phyloP scores from a whole-genome alignment of 2,888 invertebrate species.

The Actias luna region DNA sequence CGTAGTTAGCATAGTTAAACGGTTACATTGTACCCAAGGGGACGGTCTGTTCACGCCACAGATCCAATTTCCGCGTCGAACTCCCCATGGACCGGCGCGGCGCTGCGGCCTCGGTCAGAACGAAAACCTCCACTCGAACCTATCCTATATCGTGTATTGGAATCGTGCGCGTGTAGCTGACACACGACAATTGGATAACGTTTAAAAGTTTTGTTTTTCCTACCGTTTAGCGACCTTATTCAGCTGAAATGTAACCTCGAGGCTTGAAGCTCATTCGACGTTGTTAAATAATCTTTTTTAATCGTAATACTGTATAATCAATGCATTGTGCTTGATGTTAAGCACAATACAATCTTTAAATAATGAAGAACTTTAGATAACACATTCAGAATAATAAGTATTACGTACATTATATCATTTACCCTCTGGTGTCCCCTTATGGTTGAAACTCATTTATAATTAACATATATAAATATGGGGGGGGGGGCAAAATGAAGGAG shows the following conservation, averaged over 20 bases:
- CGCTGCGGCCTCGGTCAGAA: neutral
- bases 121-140: constrained; percentile 17
- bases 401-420: no score
- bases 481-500: no score
- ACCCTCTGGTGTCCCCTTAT: no score
- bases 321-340: neutral
- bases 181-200: constrained; percentile 23
- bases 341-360: no score
- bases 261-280: neutral
- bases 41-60: neutral
- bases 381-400: no score
- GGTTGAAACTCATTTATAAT: no score
- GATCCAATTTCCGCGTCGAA: constrained; percentile 1
- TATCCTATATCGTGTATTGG: constrained; percentile 33
- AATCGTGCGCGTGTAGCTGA: constrained; percentile 24
- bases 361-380: no score
- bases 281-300: no score
- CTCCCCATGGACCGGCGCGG: neutral
- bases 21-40: neutral
- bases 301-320: no score
- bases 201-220: constrained; percentile 13
- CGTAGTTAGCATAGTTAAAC: neutral
- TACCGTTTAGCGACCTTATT: neutral
- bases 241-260: neutral
- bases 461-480: no score